These are phyloP conservation scores for Saccopteryx leptura DNA, from an alignment of 2,113 vertebrate species.

Conservation along the genomic window DNA sequence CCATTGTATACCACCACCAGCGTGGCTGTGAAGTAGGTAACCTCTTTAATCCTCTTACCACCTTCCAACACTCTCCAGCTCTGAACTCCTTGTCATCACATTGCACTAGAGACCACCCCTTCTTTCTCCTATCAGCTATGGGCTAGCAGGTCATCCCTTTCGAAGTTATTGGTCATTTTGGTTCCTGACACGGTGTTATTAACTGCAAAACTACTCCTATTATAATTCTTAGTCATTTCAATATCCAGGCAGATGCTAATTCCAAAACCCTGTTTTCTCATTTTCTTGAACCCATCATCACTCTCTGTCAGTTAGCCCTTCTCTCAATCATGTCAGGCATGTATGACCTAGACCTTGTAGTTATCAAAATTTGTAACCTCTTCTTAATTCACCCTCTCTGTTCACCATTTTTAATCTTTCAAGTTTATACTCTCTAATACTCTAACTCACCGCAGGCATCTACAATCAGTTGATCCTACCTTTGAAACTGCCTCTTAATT, in stretches of 20 bases:
- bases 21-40: rapidly evolving
- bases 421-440: not conserved
- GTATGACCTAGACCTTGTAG: not conserved
- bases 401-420: not conserved
- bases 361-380: not conserved
- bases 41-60: not conserved
- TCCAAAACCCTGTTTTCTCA: not conserved
- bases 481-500: not conserved
- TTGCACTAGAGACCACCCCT: not conserved
- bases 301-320: not conserved
- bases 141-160: not conserved
- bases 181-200: not conserved
- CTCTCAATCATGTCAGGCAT: not conserved
- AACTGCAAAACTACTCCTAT: not conserved
- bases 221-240: constrained; percentile 2
- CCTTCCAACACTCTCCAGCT: not conserved
- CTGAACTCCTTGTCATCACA: not conserved
- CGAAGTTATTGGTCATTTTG: not conserved
- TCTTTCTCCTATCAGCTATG: not conserved
- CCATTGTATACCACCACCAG: too few species aligned
- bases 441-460: rapidly evolving
- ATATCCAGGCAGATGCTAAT: not conserved
- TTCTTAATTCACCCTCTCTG: not conserved
- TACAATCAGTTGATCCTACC: not conserved
- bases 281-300: not conserved